Conservation (phyloP, 2,113 vertebrate genomes). For the Myxocyprinus asiaticus region DNA sequence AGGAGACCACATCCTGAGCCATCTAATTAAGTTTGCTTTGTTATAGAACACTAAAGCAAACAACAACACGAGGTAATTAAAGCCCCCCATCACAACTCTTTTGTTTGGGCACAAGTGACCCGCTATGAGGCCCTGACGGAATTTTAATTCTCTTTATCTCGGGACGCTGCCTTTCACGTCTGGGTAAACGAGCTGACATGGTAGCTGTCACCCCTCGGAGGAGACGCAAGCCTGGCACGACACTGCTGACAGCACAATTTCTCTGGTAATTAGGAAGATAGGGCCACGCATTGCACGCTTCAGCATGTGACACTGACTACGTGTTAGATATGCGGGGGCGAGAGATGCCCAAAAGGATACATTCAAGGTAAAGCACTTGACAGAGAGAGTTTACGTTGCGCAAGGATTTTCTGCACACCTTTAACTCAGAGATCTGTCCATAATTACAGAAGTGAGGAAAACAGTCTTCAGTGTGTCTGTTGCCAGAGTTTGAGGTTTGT, state of each 20-base stretch:
- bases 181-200: constrained; percentile 47
- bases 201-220: constrained; percentile 50
- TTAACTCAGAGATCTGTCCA: not conserved
- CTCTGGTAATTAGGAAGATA: constrained; percentile 55
- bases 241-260: constrained; percentile 54
- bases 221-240: constrained; percentile 51
- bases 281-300: constrained; percentile 12
- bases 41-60: constrained; percentile 52
- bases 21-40: constrained; percentile 60
- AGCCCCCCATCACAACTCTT: constrained; percentile 24
- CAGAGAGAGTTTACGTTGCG: constrained; percentile 4
- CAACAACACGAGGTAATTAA: constrained; percentile 55
- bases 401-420: constrained; percentile 6
- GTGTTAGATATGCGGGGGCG: constrained; percentile 32
- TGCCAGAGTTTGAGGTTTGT: not conserved
- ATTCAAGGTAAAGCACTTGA: constrained; percentile 8
- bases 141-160: constrained; percentile 57
- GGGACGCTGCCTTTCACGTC: constrained; percentile 24
- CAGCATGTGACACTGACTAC: constrained; percentile 30
- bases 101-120: constrained; percentile 54
- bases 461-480: not conserved
- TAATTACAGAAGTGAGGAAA: constrained; percentile 1
- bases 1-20: constrained; percentile 45
- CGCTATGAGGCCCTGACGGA: constrained; percentile 49
- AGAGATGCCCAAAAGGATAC: constrained; percentile 21